These are phyloP conservation scores for Chloroclystis v-ata DNA, from an alignment of 2,888 invertebrate genomes.

Conservation along the genomic window DNA sequence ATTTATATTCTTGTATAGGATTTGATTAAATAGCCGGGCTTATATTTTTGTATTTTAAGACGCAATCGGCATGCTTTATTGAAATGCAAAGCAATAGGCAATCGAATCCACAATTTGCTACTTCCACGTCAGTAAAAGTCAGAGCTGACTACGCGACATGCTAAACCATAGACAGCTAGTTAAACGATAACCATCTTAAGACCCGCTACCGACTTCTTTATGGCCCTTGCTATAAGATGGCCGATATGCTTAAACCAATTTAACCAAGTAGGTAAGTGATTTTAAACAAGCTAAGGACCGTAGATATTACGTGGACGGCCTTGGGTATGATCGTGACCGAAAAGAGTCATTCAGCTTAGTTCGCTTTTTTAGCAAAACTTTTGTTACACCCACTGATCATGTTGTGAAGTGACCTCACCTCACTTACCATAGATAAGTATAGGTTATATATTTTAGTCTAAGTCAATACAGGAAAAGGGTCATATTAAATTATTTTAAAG, in stretches of 20 bases:
- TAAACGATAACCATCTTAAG: slow-evolving; percentile 60
- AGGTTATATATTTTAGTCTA: too few relatives aligned
- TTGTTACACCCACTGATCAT: slow-evolving; percentile 7
- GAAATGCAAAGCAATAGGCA: not conserved
- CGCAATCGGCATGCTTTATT: not conserved
- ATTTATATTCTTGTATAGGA: too few relatives aligned
- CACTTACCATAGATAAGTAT: too few relatives aligned
- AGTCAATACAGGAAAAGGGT: too few relatives aligned
- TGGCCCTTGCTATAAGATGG: slow-evolving; percentile 52
- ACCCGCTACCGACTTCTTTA: slow-evolving; percentile 61
- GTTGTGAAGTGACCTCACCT: slow-evolving; percentile 12
- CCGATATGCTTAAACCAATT: slow-evolving; percentile 61
- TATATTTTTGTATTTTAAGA: too few relatives aligned
- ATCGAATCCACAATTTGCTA: slow-evolving; percentile 27
- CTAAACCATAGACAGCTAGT: slow-evolving; percentile 57
- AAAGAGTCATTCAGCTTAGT: slow-evolving; percentile 44
- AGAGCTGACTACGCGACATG: slow-evolving; percentile 35
- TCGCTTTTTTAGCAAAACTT: slow-evolving; percentile 14
- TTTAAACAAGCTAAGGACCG: slow-evolving; percentile 33
- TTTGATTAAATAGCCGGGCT: too few relatives aligned
- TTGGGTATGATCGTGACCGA: slow-evolving; percentile 50
- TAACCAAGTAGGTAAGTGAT: slow-evolving; percentile 41
- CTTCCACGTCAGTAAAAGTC: slow-evolving; percentile 28
- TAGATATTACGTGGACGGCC: slow-evolving; percentile 50
- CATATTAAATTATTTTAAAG: too few relatives aligned